Percentiles rank a stretch among this genome's conserved stretches.
phyloP scores from a whole-genome alignment of 2,113 vertebrate species.

The Boleophthalmus pectinirostris region DNA sequence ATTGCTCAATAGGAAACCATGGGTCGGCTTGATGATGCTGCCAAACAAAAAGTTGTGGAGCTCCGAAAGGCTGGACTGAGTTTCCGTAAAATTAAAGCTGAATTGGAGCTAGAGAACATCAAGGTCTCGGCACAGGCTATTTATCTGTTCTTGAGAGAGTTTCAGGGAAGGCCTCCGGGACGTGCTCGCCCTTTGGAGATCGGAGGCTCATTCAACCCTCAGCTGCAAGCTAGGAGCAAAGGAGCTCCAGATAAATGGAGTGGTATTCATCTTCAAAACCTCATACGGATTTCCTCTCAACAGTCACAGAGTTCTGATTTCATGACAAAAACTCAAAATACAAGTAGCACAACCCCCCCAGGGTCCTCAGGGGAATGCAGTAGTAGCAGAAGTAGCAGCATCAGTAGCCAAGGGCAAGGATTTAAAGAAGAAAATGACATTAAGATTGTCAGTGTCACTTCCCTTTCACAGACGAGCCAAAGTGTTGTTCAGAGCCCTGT shows the following conservation, averaged over 20 bases:
- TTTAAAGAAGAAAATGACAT: conserved; percentile 70
- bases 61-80: conserved; percentile 83
- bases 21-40: conserved; percentile 83
- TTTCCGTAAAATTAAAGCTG: conserved; percentile 87
- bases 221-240: neutral
- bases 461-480: conserved; percentile 63
- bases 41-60: conserved; percentile 86
- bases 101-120: conserved; percentile 87
- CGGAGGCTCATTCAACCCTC: neutral
- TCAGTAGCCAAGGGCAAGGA: conserved; percentile 31
- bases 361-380: accelerated
- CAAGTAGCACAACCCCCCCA: neutral
- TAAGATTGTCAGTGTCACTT: conserved; percentile 78
- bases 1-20: conserved; percentile 52
- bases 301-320: conserved; percentile 58
- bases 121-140: conserved; percentile 83
- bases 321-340: conserved; percentile 30
- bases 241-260: conserved; percentile 65
- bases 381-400: neutral
- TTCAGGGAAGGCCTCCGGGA: conserved; percentile 70
- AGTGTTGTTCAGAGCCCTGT: conserved; percentile 38
- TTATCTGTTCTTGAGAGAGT: conserved; percentile 84
- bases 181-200: conserved; percentile 62
- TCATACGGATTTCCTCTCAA: conserved; percentile 55
- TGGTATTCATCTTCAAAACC: conserved; percentile 70